These are phyloP conservation scores for Craniophora ligustri DNA, from an alignment of 2,888 invertebrate species.

Conservation along the genomic window DNA sequence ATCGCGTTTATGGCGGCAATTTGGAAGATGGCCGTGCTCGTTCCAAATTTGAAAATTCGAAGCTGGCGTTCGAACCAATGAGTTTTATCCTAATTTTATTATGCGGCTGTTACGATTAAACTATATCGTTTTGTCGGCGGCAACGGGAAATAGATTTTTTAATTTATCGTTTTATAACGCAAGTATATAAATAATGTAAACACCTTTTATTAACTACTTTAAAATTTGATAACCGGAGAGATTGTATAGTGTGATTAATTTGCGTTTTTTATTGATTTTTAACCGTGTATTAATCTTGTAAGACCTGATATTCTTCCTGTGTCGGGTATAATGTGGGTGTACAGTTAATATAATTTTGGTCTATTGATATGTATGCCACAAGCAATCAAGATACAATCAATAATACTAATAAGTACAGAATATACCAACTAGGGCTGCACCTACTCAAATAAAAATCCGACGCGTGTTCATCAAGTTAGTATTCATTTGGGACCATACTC, in stretches of 20 bases:
- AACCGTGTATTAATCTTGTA: slow-evolving; percentile 24
- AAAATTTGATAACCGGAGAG: slow-evolving; percentile 42
- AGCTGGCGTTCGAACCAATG: slow-evolving; percentile 78
- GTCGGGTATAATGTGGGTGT: background rate
- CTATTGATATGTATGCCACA: too few relatives aligned
- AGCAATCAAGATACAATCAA: too few relatives aligned
- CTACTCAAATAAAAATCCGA: too few relatives aligned
- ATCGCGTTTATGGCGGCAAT: slow-evolving; percentile 82
- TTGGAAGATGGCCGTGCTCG: slow-evolving; percentile 80
- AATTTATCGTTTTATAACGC: slow-evolving; percentile 56
- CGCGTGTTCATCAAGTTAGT: too few relatives aligned
- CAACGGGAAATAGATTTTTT: slow-evolving; percentile 56
- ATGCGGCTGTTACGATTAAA: slow-evolving; percentile 66
- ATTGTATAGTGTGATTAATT: slow-evolving; percentile 45
- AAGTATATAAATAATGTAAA: slow-evolving; percentile 56
- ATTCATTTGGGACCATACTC: too few relatives aligned
- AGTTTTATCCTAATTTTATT: slow-evolving; percentile 81
- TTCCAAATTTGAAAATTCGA: slow-evolving; percentile 80
- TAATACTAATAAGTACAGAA: too few relatives aligned
- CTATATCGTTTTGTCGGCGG: slow-evolving; percentile 56
- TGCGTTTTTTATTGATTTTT: slow-evolving; percentile 44
- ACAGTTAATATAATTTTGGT: too few relatives aligned
- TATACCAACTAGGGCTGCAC: too few relatives aligned
- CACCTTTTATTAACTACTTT: slow-evolving; percentile 50
- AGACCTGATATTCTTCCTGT: slow-evolving; percentile 7